A percentile compares a stretch with the other conserved stretches of the same genome.
These are phyloP conservation scores for Neodiprion pinetum DNA, from an alignment of 1,140 invertebrate species.

Conservation along the genomic window DNA sequence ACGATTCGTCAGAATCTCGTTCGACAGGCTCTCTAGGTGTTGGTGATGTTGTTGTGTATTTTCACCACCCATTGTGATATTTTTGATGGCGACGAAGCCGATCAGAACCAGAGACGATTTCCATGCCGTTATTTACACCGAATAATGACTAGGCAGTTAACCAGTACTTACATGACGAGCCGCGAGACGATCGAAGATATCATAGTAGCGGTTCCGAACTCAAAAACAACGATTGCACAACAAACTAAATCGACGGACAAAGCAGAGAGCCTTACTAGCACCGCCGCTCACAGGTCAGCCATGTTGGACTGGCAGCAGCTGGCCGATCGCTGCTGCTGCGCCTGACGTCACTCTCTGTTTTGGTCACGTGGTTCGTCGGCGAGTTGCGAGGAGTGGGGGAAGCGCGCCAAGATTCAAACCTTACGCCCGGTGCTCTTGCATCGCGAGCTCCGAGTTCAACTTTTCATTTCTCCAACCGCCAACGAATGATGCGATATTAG, in stretches of 20 bases:
- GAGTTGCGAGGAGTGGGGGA: no score
- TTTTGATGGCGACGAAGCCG: not conserved
- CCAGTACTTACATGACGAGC: slow-evolving; percentile 75
- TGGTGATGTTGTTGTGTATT: not conserved
- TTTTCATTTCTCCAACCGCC: no score
- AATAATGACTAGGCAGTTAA: slow-evolving; percentile 20
- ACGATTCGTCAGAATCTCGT: not conserved
- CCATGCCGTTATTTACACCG: not conserved
- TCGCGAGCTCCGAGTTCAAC: slow-evolving; percentile 7
- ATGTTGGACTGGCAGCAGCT: slow-evolving; percentile 57
- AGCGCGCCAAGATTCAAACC: slow-evolving; percentile 35
- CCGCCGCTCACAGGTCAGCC: slow-evolving; percentile 56
- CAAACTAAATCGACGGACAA: slow-evolving; percentile 40
- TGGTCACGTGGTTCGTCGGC: slow-evolving; percentile 52
- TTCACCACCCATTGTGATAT: not conserved
- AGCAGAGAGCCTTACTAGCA: slow-evolving; percentile 46
- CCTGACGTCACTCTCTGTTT: slow-evolving; percentile 57
- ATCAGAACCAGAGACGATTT: not conserved
- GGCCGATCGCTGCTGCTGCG: slow-evolving; percentile 47
- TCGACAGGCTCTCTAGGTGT: no score
- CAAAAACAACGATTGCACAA: slow-evolving; percentile 34
- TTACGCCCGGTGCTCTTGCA: slow-evolving; percentile 33
- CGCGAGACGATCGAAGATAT: slow-evolving; percentile 78
- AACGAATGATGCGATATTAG: no score
- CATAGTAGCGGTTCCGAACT: slow-evolving; percentile 62